Evolutionary conservation across 2,113 vertebrate genomes (phyloP).

Genomic region (Cheirogaleus medius): DNA sequence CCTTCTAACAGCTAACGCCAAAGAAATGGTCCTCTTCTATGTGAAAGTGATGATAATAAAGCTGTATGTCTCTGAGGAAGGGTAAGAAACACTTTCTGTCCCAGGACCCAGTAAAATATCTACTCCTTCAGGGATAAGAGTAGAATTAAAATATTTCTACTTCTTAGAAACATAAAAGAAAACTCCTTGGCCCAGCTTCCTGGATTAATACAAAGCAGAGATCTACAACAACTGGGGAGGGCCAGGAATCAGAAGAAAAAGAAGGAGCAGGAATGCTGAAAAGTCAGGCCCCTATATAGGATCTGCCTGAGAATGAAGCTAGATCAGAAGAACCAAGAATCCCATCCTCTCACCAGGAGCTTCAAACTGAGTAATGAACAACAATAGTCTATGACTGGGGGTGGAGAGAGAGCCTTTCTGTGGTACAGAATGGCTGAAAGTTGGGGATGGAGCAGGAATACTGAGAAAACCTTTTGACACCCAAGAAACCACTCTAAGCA

Average conservation of each 20-base stretch:
- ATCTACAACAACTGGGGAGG: neutral
- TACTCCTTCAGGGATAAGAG: neutral
- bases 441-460: neutral
- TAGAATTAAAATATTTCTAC: neutral
- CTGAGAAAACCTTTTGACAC: neutral
- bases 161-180: neutral
- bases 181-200: neutral
- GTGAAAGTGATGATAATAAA: neutral
- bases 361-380: neutral
- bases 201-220: neutral
- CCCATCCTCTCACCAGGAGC: neutral
- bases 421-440: neutral
- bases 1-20: fast-evolving
- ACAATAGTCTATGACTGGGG: neutral
- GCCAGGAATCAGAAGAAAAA: neutral
- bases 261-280: neutral
- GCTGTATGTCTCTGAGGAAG: too few species aligned
- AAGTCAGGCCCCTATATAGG: neutral
- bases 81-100: neutral
- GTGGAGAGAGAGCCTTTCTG: neutral
- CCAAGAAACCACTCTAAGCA: neutral
- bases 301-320: neutral
- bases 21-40: neutral
- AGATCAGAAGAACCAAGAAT: neutral
- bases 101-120: neutral